These are phyloP conservation scores for Cliona cf. orientalis DNA, from an alignment of 37 sponge, comb jelly and placozoan species.

Conservation along the genomic window DNA sequence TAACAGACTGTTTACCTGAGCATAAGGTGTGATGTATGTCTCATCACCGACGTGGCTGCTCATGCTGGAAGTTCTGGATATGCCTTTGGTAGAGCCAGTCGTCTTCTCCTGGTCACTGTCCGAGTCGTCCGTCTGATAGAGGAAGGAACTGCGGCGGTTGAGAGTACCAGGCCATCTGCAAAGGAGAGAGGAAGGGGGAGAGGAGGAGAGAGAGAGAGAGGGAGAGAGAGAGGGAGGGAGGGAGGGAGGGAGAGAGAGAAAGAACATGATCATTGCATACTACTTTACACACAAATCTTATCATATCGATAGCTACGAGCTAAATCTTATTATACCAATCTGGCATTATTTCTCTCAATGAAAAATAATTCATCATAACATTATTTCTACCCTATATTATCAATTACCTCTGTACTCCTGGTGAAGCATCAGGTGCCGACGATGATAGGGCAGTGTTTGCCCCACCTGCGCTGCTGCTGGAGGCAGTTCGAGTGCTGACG, in stretches of 20 bases:
- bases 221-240: conserved; percentile 28
- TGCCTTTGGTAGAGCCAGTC: not conserved
- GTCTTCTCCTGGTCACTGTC: conserved; percentile 7
- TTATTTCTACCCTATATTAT: no score
- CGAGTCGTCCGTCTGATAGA: conserved; percentile 54
- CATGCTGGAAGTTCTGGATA: conserved; percentile 49
- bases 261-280: no score
- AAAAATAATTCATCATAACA: no score
- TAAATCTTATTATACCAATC: no score
- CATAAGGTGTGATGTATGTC: conserved; percentile 72
- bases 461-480: no score
- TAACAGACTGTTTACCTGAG: conserved; percentile 68
- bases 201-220: conserved; percentile 11
- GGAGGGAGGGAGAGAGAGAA: conserved; percentile 40
- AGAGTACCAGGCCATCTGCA: not conserved
- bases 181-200: conserved; percentile 24
- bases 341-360: no score
- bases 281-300: no score
- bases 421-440: no score
- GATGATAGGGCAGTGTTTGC: no score
- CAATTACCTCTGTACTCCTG: no score
- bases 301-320: no score
- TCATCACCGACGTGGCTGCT: conserved; percentile 53
- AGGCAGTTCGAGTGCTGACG: no score
- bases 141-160: conserved; percentile 62